Evolutionary conservation across 2,113 vertebrate genomes (phyloP).

Genomic region (Eptatretus burgeri): DNA sequence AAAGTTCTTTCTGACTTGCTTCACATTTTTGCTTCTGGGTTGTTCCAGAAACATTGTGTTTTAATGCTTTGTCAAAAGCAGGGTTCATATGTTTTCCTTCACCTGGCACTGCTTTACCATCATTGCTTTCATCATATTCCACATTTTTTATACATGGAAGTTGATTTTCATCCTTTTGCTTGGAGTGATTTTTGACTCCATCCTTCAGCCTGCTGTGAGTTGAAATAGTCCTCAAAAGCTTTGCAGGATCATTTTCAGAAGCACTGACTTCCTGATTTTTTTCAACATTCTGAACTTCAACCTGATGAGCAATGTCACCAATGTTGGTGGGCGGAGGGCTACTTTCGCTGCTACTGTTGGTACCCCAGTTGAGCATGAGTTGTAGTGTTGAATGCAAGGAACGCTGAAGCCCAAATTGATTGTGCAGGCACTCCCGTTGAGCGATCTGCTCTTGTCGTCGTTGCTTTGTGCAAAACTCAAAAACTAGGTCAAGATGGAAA

Average conservation of each 20-base stretch:
- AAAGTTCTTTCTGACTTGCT: too few species aligned
- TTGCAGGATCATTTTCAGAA: background rate
- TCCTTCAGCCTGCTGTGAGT: slow-evolving; percentile 18
- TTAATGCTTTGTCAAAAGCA: too few species aligned
- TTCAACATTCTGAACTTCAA: background rate
- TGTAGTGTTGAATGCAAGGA: slow-evolving; percentile 60
- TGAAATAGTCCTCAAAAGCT: slow-evolving; percentile 16
- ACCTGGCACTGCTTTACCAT: too few species aligned
- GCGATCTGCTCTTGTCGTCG: slow-evolving; percentile 45
- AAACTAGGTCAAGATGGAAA: slow-evolving; percentile 68
- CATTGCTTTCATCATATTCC: too few species aligned
- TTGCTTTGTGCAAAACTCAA: slow-evolving; percentile 50
- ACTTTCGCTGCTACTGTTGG: slow-evolving; percentile 7
- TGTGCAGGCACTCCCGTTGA: slow-evolving; percentile 51
- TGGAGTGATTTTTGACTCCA: slow-evolving; percentile 15
- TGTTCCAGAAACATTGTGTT: too few species aligned
- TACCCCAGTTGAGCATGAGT: slow-evolving; percentile 33
- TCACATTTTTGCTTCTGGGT: too few species aligned
- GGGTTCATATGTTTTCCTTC: too few species aligned
- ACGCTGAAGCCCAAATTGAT: slow-evolving; percentile 29
- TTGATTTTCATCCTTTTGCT: slow-evolving; percentile 11
- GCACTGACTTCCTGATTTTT: background rate
- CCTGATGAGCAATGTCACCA: background rate
- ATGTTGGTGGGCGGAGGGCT: slow-evolving; percentile 6
- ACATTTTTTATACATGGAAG: too few species aligned